Conservation (phyloP, 2,888 invertebrate species). For the Nymphalis urticae region DNA sequence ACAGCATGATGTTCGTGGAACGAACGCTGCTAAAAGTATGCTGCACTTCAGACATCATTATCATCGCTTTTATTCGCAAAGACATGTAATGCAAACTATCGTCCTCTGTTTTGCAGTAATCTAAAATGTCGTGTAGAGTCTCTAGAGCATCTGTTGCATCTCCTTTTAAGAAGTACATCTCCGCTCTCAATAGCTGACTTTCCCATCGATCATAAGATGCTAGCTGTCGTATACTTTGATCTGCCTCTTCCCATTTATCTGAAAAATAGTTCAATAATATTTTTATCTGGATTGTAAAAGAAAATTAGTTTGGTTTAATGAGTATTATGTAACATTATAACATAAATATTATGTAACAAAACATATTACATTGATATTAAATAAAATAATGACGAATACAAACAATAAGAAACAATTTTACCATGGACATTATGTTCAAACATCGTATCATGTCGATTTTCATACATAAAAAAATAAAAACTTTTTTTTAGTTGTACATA, state of each 20-base stretch:
- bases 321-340: too few species aligned
- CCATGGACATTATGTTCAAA: too few species aligned
- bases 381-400: too few species aligned
- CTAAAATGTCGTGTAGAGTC: constrained; percentile 76
- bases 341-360: too few species aligned
- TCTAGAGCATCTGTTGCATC: constrained; percentile 72
- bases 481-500: too few species aligned
- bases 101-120: constrained; percentile 77
- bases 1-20: constrained; percentile 77
- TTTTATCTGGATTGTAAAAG: neutral
- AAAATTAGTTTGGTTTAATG: too few species aligned
- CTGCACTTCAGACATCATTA: constrained; percentile 85
- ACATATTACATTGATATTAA: too few species aligned
- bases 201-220: constrained; percentile 85
- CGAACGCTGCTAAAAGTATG: constrained; percentile 81
- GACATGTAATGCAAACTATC: constrained; percentile 78
- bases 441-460: too few species aligned
- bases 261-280: constrained; percentile 31
- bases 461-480: too few species aligned
- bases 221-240: constrained; percentile 85
- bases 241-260: constrained; percentile 87
- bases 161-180: constrained; percentile 80
- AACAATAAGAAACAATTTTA: too few species aligned
- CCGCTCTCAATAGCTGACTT: constrained; percentile 81
- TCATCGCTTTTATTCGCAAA: constrained; percentile 84